Conservation (phyloP, 2,888 invertebrate genomes). For the Malthinus seriepunctatus region DNA sequence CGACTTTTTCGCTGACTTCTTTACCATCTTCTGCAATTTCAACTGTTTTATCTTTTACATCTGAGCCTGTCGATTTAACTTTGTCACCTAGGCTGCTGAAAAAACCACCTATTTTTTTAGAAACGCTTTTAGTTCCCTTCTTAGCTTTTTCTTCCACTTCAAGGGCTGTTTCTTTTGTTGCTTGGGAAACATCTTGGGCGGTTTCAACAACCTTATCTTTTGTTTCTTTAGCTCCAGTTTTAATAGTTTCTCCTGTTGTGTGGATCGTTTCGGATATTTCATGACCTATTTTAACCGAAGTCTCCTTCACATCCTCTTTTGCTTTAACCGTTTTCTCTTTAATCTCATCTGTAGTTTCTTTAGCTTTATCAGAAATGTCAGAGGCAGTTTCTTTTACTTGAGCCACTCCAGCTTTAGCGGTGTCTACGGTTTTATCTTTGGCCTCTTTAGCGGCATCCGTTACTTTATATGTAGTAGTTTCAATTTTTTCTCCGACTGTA, state of each 20-base stretch:
- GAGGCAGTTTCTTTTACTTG: slow-evolving; percentile 7
- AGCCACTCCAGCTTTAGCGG: slow-evolving; percentile 12
- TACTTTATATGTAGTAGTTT: not conserved
- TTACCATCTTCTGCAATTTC: not conserved
- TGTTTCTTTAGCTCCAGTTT: slow-evolving; percentile 18
- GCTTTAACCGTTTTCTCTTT: slow-evolving; percentile 3
- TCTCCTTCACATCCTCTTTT: slow-evolving; percentile 7
- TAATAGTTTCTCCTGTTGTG: slow-evolving; percentile 17
- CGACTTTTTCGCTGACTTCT: not conserved
- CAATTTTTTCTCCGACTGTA: not conserved
- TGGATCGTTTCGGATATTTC: slow-evolving; percentile 19
- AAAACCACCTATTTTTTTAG: slow-evolving; percentile 25
- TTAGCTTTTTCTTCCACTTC: slow-evolving; percentile 23
- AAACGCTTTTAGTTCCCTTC: slow-evolving; percentile 25
- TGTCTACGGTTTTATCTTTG: slow-evolving; percentile 16
- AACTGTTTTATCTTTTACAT: slow-evolving; percentile 13
- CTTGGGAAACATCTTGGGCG: slow-evolving; percentile 16
- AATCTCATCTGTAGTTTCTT: slow-evolving; percentile 19
- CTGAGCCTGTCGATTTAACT: slow-evolving; percentile 12
- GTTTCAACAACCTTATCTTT: slow-evolving; percentile 39
- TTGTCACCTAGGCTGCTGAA: slow-evolving; percentile 28
- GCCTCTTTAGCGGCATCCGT: not conserved
- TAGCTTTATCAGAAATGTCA: not conserved
- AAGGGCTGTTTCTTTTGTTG: slow-evolving; percentile 19
- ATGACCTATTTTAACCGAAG: not conserved